These are phyloP conservation scores for Cotesia vestalis DNA, from an alignment of 1,140 invertebrate species.

Conservation along the genomic window DNA sequence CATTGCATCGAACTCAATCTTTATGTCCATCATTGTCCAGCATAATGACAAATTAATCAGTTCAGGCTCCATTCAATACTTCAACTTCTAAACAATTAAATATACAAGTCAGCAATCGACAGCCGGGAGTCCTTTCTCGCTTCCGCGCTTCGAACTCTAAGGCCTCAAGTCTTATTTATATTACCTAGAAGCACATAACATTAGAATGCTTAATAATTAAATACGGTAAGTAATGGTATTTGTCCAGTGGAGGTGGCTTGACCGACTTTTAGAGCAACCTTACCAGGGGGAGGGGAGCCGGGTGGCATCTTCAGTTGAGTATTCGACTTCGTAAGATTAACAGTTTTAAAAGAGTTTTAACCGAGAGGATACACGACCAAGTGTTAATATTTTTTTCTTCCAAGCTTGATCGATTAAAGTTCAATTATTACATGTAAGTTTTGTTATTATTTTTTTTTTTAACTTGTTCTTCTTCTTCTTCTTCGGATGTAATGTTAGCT, in stretches of 20 bases:
- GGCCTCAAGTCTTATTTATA: too few relatives aligned
- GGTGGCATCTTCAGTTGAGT: constrained; percentile 64
- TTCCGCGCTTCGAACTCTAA: too few relatives aligned
- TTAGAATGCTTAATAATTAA: constrained; percentile 60
- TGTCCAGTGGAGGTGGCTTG: constrained; percentile 51
- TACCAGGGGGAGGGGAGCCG: constrained; percentile 56
- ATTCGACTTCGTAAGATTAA: constrained; percentile 64
- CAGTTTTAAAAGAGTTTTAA: constrained; percentile 61
- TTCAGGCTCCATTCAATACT: too few relatives aligned
- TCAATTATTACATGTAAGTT: too few relatives aligned
- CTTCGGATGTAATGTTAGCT: too few relatives aligned
- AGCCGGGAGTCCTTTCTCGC: background rate
- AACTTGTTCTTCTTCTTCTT: too few relatives aligned
- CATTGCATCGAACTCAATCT: too few relatives aligned
- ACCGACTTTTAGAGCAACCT: constrained; percentile 62
- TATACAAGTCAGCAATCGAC: background rate
- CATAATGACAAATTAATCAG: too few relatives aligned
- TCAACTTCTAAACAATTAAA: too few relatives aligned
- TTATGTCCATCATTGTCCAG: too few relatives aligned
- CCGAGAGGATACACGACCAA: constrained; percentile 45
- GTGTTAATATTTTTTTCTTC: constrained; percentile 28
- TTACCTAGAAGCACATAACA: constrained; percentile 30
- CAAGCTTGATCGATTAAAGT: too few relatives aligned
- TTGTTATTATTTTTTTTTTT: too few relatives aligned
- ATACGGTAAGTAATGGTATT: constrained; percentile 42